phyloP scores from a whole-genome alignment of 2,888 invertebrate genomes.

The Auanema sp. region DNA sequence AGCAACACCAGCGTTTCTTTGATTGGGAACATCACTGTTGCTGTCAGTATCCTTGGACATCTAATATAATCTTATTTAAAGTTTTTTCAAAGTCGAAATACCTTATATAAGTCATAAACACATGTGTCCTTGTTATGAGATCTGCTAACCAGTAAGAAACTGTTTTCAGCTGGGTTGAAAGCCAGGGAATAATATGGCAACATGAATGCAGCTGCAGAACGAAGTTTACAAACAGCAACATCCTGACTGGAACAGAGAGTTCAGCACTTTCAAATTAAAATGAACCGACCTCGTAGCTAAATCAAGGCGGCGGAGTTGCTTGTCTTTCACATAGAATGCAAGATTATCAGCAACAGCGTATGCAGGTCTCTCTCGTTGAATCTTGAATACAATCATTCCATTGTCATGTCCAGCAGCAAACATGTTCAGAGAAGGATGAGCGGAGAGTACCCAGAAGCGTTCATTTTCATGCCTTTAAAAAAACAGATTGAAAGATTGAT shows the following conservation, averaged over 20 bases:
- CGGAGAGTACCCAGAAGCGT: slow-evolving; percentile 92
- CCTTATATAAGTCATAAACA: slow-evolving; percentile 88
- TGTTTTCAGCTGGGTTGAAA: slow-evolving; percentile 94
- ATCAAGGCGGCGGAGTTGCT: slow-evolving; percentile 85
- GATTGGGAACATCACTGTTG: slow-evolving; percentile 45
- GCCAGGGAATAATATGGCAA: slow-evolving; percentile 77
- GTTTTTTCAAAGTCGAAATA: slow-evolving; percentile 66
- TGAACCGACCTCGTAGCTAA: slow-evolving; percentile 76
- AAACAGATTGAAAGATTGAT: background rate
- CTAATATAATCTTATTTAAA: background rate
- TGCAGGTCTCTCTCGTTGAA: slow-evolving; percentile 84
- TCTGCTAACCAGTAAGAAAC: slow-evolving; percentile 83
- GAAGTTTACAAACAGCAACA: slow-evolving; percentile 85
- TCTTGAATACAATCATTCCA: slow-evolving; percentile 87
- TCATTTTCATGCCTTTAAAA: slow-evolving; percentile 80
- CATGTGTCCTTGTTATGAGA: slow-evolving; percentile 81
- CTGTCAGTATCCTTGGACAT: slow-evolving; percentile 65
- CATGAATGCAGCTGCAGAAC: slow-evolving; percentile 67
- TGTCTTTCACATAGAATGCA: slow-evolving; percentile 92
- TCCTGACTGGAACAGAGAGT: slow-evolving; percentile 73
- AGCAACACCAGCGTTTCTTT: slow-evolving; percentile 85
- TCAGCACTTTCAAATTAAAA: background rate
- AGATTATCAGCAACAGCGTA: slow-evolving; percentile 89
- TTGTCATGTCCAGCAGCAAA: slow-evolving; percentile 99
- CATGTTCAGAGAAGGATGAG: slow-evolving; percentile 90